Conservation (phyloP, 2,797 vertebrate genomes). For the Erithacus rubecula region DNA sequence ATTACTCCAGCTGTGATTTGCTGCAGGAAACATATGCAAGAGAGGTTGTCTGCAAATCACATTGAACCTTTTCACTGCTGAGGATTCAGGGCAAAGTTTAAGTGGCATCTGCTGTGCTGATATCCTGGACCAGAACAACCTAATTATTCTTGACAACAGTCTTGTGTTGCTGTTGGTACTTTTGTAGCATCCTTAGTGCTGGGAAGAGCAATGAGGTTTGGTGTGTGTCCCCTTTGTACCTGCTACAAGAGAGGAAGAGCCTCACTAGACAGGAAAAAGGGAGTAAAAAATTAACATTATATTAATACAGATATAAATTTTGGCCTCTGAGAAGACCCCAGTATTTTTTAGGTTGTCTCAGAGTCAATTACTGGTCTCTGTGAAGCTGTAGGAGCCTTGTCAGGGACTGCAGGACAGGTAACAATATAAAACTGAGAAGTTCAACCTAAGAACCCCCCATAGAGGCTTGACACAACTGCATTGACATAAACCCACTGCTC, state of each 20-base stretch:
- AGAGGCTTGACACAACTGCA: neutral
- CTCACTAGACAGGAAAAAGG: fast-evolving
- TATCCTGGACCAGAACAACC: neutral
- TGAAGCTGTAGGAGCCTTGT: neutral
- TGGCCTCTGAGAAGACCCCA: neutral
- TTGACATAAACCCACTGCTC: neutral
- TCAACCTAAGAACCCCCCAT: neutral
- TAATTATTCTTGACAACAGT: neutral
- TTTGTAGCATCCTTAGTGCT: neutral
- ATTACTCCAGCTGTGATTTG: neutral
- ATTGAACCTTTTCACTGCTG: neutral
- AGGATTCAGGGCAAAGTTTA: neutral
- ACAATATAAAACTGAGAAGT: neutral
- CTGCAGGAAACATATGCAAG: neutral
- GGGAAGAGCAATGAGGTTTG: neutral
- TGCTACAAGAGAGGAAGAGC: neutral
- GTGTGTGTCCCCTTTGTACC: neutral
- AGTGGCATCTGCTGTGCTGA: neutral
- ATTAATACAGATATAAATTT: neutral
- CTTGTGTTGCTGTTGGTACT: neutral
- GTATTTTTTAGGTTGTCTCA: neutral
- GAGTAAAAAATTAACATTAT: neutral
- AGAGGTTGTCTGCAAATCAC: neutral
- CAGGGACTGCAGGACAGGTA: neutral
- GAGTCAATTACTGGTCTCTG: neutral